A percentile compares a stretch with the other conserved stretches of the same genome.
Evolutionary conservation across 1,140 invertebrate species (phyloP).

Genomic region (Aphis craccivora): DNA sequence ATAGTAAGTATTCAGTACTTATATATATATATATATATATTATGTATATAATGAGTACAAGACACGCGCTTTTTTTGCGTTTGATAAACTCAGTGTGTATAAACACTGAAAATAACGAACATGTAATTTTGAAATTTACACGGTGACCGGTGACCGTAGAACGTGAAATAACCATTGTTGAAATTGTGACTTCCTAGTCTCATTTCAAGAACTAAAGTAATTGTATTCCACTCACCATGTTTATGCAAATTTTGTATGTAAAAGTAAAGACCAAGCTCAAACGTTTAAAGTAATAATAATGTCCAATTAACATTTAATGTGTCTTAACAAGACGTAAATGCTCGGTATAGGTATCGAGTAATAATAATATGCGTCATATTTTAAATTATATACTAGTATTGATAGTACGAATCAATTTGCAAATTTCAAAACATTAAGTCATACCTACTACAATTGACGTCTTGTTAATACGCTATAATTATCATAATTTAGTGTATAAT

Average conservation of each 20-base stretch:
- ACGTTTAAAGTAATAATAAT: background rate
- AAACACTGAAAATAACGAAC: background rate
- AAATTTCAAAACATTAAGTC: background rate
- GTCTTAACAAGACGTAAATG: background rate
- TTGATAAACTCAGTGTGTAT: background rate
- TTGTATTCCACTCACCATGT: background rate
- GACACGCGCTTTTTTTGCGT: background rate
- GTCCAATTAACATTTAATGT: background rate
- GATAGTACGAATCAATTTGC: background rate
- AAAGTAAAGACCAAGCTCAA: background rate
- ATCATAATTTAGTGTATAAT: slow-evolving; percentile 15
- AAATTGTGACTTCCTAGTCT: background rate
- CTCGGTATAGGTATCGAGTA: background rate
- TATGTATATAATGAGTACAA: background rate
- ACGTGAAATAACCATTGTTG: slow-evolving; percentile 5
- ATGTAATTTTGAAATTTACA: slow-evolving; percentile 19
- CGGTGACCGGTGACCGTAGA: background rate
- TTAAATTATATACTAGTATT: background rate
- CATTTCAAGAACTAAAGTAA: background rate
- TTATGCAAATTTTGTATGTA: background rate
- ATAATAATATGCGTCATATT: background rate
- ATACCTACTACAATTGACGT: background rate
- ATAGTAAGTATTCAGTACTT: background rate
- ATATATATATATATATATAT: background rate
- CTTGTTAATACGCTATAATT: slow-evolving; percentile 39